These are phyloP conservation scores for Rhincodon typus DNA, from an alignment of 2,797 vertebrate species.

Conservation along the genomic window DNA sequence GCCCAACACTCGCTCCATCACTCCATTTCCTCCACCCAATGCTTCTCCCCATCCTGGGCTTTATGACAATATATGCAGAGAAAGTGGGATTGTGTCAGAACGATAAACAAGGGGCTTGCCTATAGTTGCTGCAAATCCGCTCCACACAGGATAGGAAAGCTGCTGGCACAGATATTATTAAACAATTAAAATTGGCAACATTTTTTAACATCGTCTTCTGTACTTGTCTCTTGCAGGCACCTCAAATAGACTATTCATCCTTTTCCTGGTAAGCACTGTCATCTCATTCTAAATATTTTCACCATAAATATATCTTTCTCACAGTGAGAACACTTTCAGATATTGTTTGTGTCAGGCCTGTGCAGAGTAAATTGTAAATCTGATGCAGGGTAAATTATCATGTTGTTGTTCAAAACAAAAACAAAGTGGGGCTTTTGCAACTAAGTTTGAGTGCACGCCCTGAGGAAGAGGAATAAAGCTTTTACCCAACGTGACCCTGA, in stretches of 20 bases:
- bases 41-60: too few relatives aligned
- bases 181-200: not conserved
- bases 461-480: not conserved
- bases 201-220: not conserved
- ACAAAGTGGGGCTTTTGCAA: not conserved
- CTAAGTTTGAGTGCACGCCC: not conserved
- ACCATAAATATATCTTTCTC: not conserved
- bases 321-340: too few relatives aligned
- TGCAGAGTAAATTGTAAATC: not conserved
- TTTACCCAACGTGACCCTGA: not conserved
- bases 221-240: not conserved
- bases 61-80: not conserved
- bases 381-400: not conserved
- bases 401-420: not conserved
- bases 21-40: too few relatives aligned
- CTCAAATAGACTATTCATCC: not conserved
- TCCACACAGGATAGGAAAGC: not conserved
- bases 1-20: too few relatives aligned
- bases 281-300: not conserved
- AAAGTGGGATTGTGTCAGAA: too few relatives aligned
- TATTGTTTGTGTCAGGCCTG: not conserved
- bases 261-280: not conserved
- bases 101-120: not conserved
- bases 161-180: not conserved
- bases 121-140: not conserved